These are phyloP conservation scores for Nyctibius grandis DNA, from an alignment of 2,797 vertebrate species.

Conservation along the genomic window DNA sequence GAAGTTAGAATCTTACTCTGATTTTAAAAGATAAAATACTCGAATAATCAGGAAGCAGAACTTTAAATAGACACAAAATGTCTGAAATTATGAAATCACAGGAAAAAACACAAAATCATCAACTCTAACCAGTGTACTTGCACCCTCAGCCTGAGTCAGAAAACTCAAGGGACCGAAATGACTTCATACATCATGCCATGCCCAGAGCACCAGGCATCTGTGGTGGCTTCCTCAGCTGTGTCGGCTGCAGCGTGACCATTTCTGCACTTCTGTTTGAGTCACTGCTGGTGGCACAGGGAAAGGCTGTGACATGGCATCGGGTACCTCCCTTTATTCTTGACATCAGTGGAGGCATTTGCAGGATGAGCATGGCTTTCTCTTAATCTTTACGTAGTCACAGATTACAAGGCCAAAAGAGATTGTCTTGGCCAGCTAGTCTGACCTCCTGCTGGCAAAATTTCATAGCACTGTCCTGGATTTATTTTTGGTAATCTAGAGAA, in stretches of 20 bases:
- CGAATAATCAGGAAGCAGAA: neutral
- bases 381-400: neutral
- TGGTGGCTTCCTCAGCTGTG: neutral
- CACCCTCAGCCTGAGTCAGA: neutral
- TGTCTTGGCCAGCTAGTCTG: neutral
- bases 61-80: neutral
- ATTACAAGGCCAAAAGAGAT: neutral
- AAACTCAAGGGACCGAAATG: neutral
- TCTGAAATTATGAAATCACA: conserved; percentile 10
- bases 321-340: neutral
- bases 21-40: neutral
- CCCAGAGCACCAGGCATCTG: neutral
- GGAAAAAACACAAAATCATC: neutral
- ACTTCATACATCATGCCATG: neutral
- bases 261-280: neutral
- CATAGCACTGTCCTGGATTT: neutral
- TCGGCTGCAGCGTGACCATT: accelerated
- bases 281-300: neutral
- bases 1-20: neutral
- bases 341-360: accelerated
- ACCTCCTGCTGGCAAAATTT: neutral
- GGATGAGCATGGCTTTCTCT: neutral
- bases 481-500: neutral
- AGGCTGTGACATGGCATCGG: neutral
- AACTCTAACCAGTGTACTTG: neutral